Conservation (phyloP, 2,113 vertebrate genomes). For the Mus spicilegus region DNA sequence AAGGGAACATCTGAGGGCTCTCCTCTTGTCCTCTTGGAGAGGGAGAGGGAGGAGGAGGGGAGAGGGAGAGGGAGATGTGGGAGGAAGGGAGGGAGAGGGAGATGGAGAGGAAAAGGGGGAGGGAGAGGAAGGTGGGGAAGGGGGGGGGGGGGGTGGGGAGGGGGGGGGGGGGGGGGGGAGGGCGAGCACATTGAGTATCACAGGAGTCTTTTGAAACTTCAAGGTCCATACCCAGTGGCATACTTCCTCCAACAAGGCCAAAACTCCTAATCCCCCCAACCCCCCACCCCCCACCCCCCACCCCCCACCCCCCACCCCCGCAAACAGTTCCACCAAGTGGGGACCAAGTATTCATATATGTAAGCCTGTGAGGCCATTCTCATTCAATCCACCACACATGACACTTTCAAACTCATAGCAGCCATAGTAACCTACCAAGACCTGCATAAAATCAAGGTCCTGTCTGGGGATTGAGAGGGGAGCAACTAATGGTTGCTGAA, state of each 20-base stretch:
- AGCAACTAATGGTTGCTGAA: not conserved
- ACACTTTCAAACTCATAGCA: not conserved
- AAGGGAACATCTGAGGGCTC: not conserved
- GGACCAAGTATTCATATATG: not conserved
- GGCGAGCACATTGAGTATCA: not conserved
- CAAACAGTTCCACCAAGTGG: not conserved
- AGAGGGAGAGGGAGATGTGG: too few relatives aligned
- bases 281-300: too few relatives aligned
- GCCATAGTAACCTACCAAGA: not conserved
- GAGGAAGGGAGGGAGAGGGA: rapidly evolving
- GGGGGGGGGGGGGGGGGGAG: not conserved
- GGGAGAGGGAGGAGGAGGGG: too few relatives aligned
- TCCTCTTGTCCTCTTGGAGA: not conserved
- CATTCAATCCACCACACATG: not conserved
- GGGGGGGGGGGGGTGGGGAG: too few relatives aligned
- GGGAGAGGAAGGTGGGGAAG: too few relatives aligned
- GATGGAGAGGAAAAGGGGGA: rapidly evolving
- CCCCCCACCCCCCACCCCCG: not conserved
- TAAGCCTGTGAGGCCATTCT: not conserved
- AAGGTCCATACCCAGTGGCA: not conserved
- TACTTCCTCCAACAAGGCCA: not conserved
- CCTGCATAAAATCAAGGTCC: too few relatives aligned
- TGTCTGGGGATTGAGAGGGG: not conserved
- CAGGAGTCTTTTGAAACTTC: not conserved
- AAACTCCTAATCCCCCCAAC: not conserved